A percentile compares a stretch with the other conserved stretches of the same genome.
These are phyloP conservation scores for Ochlodes sylvanus DNA, from an alignment of 2,888 invertebrate genomes.

Conservation along the genomic window DNA sequence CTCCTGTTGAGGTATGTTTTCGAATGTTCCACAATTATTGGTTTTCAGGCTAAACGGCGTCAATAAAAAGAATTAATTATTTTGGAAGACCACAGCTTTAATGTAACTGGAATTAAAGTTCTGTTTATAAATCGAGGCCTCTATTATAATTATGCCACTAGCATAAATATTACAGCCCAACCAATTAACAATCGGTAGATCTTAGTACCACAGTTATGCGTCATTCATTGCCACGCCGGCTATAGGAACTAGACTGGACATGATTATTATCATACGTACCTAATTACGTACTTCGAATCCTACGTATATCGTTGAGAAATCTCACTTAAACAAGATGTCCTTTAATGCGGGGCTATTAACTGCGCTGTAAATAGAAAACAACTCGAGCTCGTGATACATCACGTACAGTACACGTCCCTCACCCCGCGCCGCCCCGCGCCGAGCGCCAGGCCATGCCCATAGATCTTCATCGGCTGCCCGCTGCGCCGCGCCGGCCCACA, in stretches of 20 bases:
- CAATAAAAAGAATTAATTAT: too few species aligned
- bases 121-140: too few species aligned
- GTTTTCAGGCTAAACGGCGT: too few species aligned
- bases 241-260: too few species aligned
- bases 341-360: constrained; percentile 6
- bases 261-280: not conserved
- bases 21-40: constrained; percentile 4
- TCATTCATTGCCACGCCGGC: too few species aligned
- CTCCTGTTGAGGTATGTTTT: constrained; percentile 2
- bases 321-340: constrained; percentile 10
- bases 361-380: constrained; percentile 21
- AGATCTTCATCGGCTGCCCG: constrained; percentile 25
- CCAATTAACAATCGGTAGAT: too few species aligned
- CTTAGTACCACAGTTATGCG: too few species aligned
- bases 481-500: constrained; percentile 1
- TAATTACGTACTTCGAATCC: not conserved
- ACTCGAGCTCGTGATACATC: constrained; percentile 15
- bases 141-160: too few species aligned
- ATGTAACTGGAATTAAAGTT: too few species aligned
- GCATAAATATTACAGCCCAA: too few species aligned
- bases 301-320: not conserved
- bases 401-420: constrained; percentile 8
- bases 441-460: constrained; percentile 4
- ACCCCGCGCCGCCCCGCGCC: not conserved
- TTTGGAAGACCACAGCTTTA: too few species aligned